Percentiles rank a stretch among this genome's conserved stretches.
Conservation (phyloP, 2,797 vertebrate species). For the Sebastes vulpes region DNA sequence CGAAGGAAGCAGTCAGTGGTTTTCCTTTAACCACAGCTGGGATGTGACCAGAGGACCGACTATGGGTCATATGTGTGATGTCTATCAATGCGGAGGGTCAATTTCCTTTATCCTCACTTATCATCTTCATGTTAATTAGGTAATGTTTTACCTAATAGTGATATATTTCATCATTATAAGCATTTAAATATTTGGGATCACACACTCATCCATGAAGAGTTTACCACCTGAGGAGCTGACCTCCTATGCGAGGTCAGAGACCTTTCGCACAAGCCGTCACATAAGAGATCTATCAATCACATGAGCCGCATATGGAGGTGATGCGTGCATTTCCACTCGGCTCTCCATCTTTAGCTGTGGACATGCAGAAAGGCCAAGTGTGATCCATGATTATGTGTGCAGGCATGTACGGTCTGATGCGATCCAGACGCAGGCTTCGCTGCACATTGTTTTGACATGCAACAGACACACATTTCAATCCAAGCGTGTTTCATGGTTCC, state of each 20-base stretch:
- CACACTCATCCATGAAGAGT: constrained; percentile 13
- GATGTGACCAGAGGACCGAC: constrained; percentile 12
- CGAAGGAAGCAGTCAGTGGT: constrained; percentile 59
- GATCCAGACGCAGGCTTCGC: constrained; percentile 46
- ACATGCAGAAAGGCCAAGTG: constrained; percentile 3
- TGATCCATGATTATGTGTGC: constrained; percentile 22
- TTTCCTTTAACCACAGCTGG: constrained; percentile 59
- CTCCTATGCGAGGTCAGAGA: neutral
- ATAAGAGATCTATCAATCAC: constrained; percentile 18
- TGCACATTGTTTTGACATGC: constrained; percentile 61
- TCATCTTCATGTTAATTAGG: neutral
- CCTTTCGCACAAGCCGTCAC: constrained; percentile 13
- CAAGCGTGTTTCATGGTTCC: constrained; percentile 23
- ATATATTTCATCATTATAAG: neutral
- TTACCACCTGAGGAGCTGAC: constrained; percentile 22
- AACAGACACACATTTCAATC: constrained; percentile 48
- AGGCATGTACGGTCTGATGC: constrained; percentile 32
- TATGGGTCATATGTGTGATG: neutral
- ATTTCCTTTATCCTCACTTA: neutral
- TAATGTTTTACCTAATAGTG: neutral
- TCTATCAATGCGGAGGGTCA: neutral
- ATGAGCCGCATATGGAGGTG: neutral
- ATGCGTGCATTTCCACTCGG: neutral
- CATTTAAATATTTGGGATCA: too few species aligned
- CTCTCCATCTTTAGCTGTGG: constrained; percentile 7